These are phyloP conservation scores for Tenthredo notha DNA, from an alignment of 2,888 invertebrate genomes.

Conservation along the genomic window DNA sequence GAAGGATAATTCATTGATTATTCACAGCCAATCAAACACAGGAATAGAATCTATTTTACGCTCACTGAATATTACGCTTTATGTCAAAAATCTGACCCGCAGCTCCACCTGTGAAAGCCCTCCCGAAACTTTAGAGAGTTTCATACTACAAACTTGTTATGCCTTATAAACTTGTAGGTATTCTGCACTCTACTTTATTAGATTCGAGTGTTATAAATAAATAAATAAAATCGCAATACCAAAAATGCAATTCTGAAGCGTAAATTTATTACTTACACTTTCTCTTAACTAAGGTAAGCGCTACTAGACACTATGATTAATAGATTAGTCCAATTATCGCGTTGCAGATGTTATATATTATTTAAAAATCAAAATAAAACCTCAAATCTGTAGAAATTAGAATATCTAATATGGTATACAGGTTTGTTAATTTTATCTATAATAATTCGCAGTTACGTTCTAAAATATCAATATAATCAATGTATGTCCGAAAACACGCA, in stretches of 20 bases:
- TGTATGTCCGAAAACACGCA: too few relatives aligned
- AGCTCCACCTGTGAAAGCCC: neutral
- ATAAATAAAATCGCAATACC: slow-evolving; percentile 7
- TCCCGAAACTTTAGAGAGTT: neutral
- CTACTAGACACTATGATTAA: neutral
- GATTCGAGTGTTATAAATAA: slow-evolving; percentile 7
- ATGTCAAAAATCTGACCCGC: neutral
- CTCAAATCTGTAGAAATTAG: neutral
- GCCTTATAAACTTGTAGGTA: neutral
- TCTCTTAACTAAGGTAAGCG: neutral
- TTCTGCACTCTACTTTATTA: neutral
- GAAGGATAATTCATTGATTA: neutral
- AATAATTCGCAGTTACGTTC: neutral
- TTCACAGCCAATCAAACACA: neutral
- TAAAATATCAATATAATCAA: neutral
- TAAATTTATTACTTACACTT: neutral
- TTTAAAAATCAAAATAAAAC: neutral
- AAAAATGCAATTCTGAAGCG: neutral
- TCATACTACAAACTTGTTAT: neutral
- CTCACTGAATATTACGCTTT: neutral
- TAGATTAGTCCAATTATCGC: neutral
- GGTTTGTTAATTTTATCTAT: neutral
- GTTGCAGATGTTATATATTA: neutral
- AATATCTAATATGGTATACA: neutral
- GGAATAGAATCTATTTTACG: neutral